Conservation (phyloP, 2,113 vertebrate genomes). For the Vombatus ursinus region DNA sequence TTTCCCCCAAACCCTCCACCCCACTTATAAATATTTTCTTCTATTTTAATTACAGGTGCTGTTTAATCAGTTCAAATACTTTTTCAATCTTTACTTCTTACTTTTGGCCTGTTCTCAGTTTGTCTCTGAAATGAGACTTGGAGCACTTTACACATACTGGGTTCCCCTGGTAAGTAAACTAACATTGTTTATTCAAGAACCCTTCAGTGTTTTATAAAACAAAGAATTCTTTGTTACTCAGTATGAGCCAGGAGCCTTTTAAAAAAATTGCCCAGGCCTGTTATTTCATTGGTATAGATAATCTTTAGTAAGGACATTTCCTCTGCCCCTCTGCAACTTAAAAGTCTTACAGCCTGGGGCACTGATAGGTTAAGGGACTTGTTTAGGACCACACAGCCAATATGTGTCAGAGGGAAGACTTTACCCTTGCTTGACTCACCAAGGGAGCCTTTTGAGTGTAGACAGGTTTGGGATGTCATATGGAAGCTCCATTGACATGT, state of each 20-base stretch:
- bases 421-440: background rate
- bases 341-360: background rate
- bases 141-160: slow-evolving; percentile 98
- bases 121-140: slow-evolving; percentile 94
- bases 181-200: slow-evolving; percentile 28
- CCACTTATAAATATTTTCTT: background rate
- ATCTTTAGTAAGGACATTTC: slow-evolving; percentile 9
- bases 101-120: slow-evolving; percentile 98
- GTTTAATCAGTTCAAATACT: slow-evolving; percentile 99
- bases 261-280: background rate
- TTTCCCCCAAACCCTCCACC: accelerated
- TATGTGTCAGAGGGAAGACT: background rate
- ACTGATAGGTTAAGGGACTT: background rate
- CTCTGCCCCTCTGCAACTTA: accelerated
- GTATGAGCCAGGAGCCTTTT: background rate
- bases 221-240: background rate
- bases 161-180: slow-evolving; percentile 93
- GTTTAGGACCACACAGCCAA: background rate
- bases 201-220: slow-evolving; percentile 12
- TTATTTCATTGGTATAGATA: background rate
- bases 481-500: background rate
- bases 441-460: background rate
- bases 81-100: slow-evolving; percentile 98
- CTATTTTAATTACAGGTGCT: slow-evolving; percentile 86
- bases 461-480: background rate